Percentiles rank a stretch among this genome's conserved stretches.
Conservation (phyloP, 2,888 invertebrate genomes). For the Eristalis intricaria region DNA sequence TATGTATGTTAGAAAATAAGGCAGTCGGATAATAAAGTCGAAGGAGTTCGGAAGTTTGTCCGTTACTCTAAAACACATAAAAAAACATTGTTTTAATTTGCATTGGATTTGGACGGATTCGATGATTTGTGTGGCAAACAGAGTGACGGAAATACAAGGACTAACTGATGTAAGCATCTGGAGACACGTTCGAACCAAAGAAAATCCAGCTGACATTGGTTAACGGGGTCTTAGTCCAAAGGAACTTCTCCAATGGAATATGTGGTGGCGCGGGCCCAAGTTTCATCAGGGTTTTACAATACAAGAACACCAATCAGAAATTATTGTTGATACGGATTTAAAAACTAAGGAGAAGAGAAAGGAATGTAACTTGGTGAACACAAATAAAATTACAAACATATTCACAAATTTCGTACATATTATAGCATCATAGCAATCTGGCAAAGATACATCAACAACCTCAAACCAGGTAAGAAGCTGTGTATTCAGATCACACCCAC, state of each 20-base stretch:
- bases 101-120: slow-evolving; percentile 37
- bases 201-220: too few relatives aligned
- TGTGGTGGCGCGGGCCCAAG: slow-evolving; percentile 15
- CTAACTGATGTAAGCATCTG: slow-evolving; percentile 8
- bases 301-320: too few relatives aligned
- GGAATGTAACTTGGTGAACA: background rate
- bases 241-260: slow-evolving; percentile 11
- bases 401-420: background rate
- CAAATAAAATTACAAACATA: slow-evolving; percentile 14
- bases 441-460: slow-evolving; percentile 26
- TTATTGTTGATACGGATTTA: too few relatives aligned
- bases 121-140: slow-evolving; percentile 44
- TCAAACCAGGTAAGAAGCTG: background rate
- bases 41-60: too few relatives aligned
- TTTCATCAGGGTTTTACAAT: too few relatives aligned
- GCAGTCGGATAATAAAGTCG: too few relatives aligned
- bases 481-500: background rate
- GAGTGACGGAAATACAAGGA: slow-evolving; percentile 33
- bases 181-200: slow-evolving; percentile 21
- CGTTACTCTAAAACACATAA: too few relatives aligned
- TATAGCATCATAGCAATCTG: slow-evolving; percentile 10
- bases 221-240: slow-evolving; percentile 1
- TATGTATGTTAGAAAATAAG: too few relatives aligned
- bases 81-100: too few relatives aligned
- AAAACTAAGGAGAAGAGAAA: too few relatives aligned